These are phyloP conservation scores for Phlogophora meticulosa DNA, from an alignment of 2,888 invertebrate species.

Conservation along the genomic window DNA sequence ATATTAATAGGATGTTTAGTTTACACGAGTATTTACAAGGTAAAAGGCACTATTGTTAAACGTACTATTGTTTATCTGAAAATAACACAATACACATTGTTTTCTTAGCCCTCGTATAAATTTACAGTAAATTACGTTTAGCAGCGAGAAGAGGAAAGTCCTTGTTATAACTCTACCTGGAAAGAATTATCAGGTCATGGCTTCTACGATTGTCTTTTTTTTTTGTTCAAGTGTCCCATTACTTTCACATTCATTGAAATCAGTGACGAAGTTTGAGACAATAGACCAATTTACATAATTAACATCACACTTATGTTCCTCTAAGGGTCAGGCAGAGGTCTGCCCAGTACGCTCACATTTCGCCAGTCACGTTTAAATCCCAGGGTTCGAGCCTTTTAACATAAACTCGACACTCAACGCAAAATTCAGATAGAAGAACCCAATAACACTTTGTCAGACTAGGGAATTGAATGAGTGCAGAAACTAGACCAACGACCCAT, in stretches of 20 bases:
- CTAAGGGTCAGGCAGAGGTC: no score
- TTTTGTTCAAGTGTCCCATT: neutral
- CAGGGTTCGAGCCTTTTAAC: no score
- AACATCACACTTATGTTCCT: no score
- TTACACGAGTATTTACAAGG: neutral
- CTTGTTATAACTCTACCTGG: neutral
- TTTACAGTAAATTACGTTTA: neutral
- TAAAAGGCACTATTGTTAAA: constrained; percentile 10
- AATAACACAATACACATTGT: neutral
- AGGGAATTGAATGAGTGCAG: no score
- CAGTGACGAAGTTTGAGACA: neutral
- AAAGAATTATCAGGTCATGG: neutral
- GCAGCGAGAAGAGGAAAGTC: neutral
- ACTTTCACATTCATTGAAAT: neutral
- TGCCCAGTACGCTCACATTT: no score
- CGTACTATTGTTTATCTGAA: constrained; percentile 12
- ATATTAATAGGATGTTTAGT: constrained; percentile 18
- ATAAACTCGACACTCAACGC: no score
- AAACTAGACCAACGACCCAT: no score
- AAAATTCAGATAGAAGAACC: no score
- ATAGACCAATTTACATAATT: neutral
- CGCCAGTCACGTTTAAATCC: no score
- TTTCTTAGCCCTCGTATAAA: neutral
- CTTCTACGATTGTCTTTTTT: neutral
- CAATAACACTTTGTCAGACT: no score